These are phyloP conservation scores for Cataglyphis albicans DNA, from an alignment of 2,888 invertebrate species.

Conservation along the genomic window DNA sequence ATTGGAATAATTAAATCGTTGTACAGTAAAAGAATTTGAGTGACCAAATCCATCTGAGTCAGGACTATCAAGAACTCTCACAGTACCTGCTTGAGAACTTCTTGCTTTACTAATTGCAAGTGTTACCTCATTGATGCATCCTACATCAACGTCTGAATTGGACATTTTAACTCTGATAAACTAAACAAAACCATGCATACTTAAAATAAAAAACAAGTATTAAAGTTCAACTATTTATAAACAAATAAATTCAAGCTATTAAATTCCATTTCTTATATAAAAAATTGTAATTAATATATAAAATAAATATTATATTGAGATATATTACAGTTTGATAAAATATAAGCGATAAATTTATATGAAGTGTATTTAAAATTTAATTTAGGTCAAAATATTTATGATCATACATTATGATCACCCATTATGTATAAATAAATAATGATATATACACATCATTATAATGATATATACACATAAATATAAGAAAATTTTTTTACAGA, in stretches of 20 bases:
- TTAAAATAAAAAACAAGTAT: slow-evolving; percentile 63
- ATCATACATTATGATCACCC: background rate
- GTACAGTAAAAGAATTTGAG: slow-evolving; percentile 83
- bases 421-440: background rate
- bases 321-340: slow-evolving; percentile 20
- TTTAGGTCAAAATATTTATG: slow-evolving; percentile 6
- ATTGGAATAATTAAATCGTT: slow-evolving; percentile 81
- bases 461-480: background rate
- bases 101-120: slow-evolving; percentile 84
- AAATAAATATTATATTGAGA: slow-evolving; percentile 6
- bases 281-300: background rate
- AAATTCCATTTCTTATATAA: background rate
- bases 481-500: background rate
- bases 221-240: slow-evolving; percentile 45
- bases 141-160: slow-evolving; percentile 81
- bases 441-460: background rate
- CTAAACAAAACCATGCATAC: slow-evolving; percentile 76
- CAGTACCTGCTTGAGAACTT: slow-evolving; percentile 79
- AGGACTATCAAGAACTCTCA: slow-evolving; percentile 82
- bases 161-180: slow-evolving; percentile 82
- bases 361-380: background rate
- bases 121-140: slow-evolving; percentile 84
- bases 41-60: slow-evolving; percentile 83
- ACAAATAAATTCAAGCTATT: slow-evolving; percentile 12
- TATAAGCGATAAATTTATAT: slow-evolving; percentile 9